Percentiles rank a stretch among this genome's conserved stretches.
Conservation (phyloP, 2,888 invertebrate genomes). For the Caenorhabditis angaria region DNA sequence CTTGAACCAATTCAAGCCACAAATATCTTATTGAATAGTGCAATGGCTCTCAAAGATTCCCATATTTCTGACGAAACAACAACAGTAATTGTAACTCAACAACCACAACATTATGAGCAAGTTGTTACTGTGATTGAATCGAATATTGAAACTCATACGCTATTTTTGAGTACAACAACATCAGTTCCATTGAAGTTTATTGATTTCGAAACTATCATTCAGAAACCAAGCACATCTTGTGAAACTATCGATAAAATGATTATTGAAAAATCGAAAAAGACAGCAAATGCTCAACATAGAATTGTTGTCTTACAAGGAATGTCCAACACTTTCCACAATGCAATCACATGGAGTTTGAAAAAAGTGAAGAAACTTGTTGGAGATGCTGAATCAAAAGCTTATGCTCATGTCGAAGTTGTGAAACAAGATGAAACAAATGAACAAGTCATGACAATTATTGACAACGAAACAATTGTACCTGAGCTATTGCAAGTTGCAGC, state of each 20-base stretch:
- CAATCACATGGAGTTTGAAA: slow-evolving; percentile 62
- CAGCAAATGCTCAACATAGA: slow-evolving; percentile 58
- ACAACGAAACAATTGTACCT: slow-evolving; percentile 56
- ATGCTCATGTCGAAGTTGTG: slow-evolving; percentile 50
- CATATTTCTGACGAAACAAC: slow-evolving; percentile 54
- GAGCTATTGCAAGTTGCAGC: slow-evolving; percentile 58
- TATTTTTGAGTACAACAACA: slow-evolving; percentile 34
- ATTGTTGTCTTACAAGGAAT: slow-evolving; percentile 60
- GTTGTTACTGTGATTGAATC: slow-evolving; percentile 59
- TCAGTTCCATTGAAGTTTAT: slow-evolving; percentile 48
- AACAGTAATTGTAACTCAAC: slow-evolving; percentile 57
- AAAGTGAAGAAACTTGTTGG: slow-evolving; percentile 54
- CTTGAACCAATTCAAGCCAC: slow-evolving; percentile 46
- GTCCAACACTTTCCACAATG: slow-evolving; percentile 60
- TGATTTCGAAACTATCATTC: slow-evolving; percentile 60
- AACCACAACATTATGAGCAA: slow-evolving; percentile 52
- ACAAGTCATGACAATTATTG: slow-evolving; percentile 52
- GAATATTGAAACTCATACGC: slow-evolving; percentile 31
- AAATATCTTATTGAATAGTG: slow-evolving; percentile 54
- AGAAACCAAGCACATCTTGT: slow-evolving; percentile 52
- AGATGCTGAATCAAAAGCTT: slow-evolving; percentile 44
- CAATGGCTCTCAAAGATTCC: slow-evolving; percentile 52
- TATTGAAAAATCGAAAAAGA: slow-evolving; percentile 36
- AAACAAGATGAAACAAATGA: slow-evolving; percentile 45
- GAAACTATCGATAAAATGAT: slow-evolving; percentile 41